Evolutionary conservation across 2,888 invertebrate species (phyloP).

Genomic region (Cheilosia scutellata): DNA sequence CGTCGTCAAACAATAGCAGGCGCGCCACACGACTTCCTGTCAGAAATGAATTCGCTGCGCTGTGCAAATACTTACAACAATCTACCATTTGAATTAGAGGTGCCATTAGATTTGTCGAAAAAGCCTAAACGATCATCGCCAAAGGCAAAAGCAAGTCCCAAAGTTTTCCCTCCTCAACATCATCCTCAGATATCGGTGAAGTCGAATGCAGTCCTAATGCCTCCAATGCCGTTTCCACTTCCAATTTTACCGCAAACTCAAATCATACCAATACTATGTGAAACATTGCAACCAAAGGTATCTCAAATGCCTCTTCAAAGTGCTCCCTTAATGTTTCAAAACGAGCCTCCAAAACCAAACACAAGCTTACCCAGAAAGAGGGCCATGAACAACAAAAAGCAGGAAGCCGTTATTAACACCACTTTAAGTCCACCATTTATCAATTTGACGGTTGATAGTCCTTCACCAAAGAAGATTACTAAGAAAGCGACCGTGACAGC

Average conservation of each 20-base stretch:
- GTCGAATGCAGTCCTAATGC: conserved; percentile 53
- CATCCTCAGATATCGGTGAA: conserved; percentile 67
- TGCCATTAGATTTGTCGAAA: conserved; percentile 82
- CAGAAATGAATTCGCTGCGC: conserved; percentile 57
- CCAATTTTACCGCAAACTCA: conserved; percentile 72
- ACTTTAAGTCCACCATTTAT: conserved; percentile 1
- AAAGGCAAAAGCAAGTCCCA: conserved; percentile 44
- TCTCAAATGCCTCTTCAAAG: conserved; percentile 58
- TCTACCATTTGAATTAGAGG: conserved; percentile 79
- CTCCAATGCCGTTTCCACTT: conserved; percentile 56
- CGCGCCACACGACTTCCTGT: conserved; percentile 62
- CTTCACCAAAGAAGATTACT: conserved; percentile 36
- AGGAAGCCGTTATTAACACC: conserved; percentile 20
- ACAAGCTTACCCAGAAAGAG: conserved; percentile 38
- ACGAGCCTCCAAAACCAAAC: conserved; percentile 25
- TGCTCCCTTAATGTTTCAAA: conserved; percentile 36
- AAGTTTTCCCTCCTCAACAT: conserved; percentile 29
- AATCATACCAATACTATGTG: conserved; percentile 62
- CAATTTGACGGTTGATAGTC: conserved; percentile 14
- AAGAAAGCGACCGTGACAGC: conserved; percentile 5
- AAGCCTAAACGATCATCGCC: conserved; percentile 78
- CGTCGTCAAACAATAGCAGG: conserved; percentile 68
- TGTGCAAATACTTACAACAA: conserved; percentile 61
- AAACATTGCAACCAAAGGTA: conserved; percentile 36
- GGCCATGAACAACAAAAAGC: conserved; percentile 62